Conservation (phyloP, 1,140 invertebrate genomes). For the Bilobella aurantiaca region DNA sequence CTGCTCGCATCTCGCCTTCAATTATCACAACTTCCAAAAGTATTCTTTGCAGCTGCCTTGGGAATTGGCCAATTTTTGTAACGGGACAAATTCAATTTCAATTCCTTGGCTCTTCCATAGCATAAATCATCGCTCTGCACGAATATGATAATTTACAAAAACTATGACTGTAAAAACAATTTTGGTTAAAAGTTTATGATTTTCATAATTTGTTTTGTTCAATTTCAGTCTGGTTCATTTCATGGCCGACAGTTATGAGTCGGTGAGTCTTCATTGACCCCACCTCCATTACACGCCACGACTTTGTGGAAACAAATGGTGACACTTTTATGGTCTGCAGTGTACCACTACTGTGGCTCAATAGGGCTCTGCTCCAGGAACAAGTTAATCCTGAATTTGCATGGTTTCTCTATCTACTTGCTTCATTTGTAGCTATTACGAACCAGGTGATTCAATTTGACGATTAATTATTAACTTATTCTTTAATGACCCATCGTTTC, state of each 20-base stretch:
- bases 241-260: slow-evolving; percentile 97
- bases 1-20: slow-evolving; percentile 60
- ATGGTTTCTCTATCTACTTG: slow-evolving; percentile 80
- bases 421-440: slow-evolving; percentile 86
- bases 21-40: slow-evolving; percentile 57
- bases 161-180: neutral
- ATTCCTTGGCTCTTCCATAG: neutral
- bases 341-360: slow-evolving; percentile 41
- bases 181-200: neutral
- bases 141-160: neutral
- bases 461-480: too few relatives aligned
- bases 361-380: slow-evolving; percentile 7
- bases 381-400: slow-evolving; percentile 25
- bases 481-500: too few relatives aligned
- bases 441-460: slow-evolving; percentile 94
- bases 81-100: slow-evolving; percentile 55
- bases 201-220: neutral
- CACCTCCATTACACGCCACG: slow-evolving; percentile 94
- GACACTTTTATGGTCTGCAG: slow-evolving; percentile 94
- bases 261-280: slow-evolving; percentile 91
- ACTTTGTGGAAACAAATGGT: slow-evolving; percentile 98
- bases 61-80: slow-evolving; percentile 93
- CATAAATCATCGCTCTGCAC: neutral
- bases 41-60: slow-evolving; percentile 67
- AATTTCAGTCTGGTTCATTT: slow-evolving; percentile 69